Base-by-base conservation (phyloP, 2,113 vertebrate genomes). In the Ariopsis seemanni region DNA sequence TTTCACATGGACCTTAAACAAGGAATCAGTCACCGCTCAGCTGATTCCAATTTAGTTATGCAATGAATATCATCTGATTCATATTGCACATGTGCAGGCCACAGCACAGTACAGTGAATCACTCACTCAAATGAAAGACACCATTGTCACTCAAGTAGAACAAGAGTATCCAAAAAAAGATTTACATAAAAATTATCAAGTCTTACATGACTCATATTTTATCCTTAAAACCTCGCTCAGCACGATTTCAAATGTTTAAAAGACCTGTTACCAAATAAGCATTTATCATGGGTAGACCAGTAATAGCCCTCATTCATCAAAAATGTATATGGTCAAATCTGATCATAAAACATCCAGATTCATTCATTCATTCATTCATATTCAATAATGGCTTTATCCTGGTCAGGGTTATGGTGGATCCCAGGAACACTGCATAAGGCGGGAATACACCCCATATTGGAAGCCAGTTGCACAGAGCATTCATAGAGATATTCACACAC, bases 41-140 rank as follows among this genome's bases (percentile, higher is more conserved):
- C 74, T 84, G 85, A 89, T 89, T 84, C 30, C 48, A 87, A 84
- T 89, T 84, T 17, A 84, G 25, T 89, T 87, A 84, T 81, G 74
- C 20, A 87, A 74, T 60, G 25, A 83, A 74, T 79, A 55, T 84
- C 62, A 65, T 80, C 67, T 79, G 77, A 87, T 79, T 84, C 48
- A 79, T 48, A 65, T 27, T 84, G 74, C 57, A 72, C 82, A 71
- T 20, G 52, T 89, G 72, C 79, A 69, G 34, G 63, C 72, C 22
- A 57, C 18, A 71, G 22, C 72, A 52, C 62, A 86, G 80, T 50
- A 60, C 53, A 12, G 30, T 84, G 34, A 79, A 74, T 86, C 63
- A 57, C 60, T 71, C 52, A 42, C 71, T 42, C 52, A 75, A 78
- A 72, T 42, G 17, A 79, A 85, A 82, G 57, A 48, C 79, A 79